Evolutionary conservation across 2,113 vertebrate genomes (phyloP).

Genomic region (Cromileptes altivelis): DNA sequence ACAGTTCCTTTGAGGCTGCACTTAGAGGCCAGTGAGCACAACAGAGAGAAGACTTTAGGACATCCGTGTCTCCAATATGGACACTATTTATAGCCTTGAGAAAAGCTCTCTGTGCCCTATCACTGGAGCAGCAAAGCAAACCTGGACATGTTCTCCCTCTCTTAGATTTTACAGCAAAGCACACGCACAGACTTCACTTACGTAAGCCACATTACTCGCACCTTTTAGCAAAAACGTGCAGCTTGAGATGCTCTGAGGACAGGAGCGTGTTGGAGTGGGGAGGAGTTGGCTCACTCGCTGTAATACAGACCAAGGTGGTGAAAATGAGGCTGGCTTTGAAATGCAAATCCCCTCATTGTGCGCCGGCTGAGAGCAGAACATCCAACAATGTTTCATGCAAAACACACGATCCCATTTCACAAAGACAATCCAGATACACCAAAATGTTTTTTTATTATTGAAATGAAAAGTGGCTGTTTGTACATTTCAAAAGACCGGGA

Average conservation of each 20-base stretch:
- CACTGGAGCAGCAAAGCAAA: slow-evolving; percentile 51
- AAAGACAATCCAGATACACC: slow-evolving; percentile 41
- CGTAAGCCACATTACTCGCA: slow-evolving; percentile 65
- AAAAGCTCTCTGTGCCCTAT: slow-evolving; percentile 56
- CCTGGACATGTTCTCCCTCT: slow-evolving; percentile 39
- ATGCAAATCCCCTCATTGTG: slow-evolving; percentile 71
- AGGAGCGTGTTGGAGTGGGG: not conserved
- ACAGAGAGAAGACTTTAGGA: slow-evolving; percentile 51
- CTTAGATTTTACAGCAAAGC: slow-evolving; percentile 36
- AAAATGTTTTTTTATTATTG: slow-evolving; percentile 68
- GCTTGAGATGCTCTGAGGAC: slow-evolving; percentile 20
- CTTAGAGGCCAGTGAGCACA: slow-evolving; percentile 42
- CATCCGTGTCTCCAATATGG: slow-evolving; percentile 50
- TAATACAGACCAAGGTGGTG: slow-evolving; percentile 41
- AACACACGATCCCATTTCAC: slow-evolving; percentile 41
- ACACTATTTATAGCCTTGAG: slow-evolving; percentile 77
- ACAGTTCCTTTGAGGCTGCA: slow-evolving; percentile 47
- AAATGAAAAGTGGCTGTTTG: slow-evolving; percentile 34
- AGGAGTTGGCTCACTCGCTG: not conserved
- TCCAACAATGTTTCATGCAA: slow-evolving; percentile 42
- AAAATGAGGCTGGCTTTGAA: slow-evolving; percentile 71
- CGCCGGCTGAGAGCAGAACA: slow-evolving; percentile 16
- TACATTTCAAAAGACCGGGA: not conserved
- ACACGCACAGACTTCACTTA: slow-evolving; percentile 58
- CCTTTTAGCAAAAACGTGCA: slow-evolving; percentile 54